Conservation (phyloP, 1,140 invertebrate species). For the Telenomus remus region DNA sequence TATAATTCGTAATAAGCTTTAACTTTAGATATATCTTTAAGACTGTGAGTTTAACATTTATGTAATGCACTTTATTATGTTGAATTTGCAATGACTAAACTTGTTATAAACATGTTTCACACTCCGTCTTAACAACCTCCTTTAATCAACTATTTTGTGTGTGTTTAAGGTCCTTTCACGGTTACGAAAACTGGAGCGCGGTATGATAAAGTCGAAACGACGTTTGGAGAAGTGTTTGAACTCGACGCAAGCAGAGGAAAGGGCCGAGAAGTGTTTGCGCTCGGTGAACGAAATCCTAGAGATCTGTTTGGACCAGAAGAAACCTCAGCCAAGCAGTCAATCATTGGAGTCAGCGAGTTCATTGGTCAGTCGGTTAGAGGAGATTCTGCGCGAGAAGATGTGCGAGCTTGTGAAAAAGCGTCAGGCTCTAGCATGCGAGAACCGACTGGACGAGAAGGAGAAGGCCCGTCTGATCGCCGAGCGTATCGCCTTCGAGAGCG, state of each 20-base stretch:
- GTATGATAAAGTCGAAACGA: constrained; percentile 67
- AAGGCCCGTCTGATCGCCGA: constrained; percentile 83
- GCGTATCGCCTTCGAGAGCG: constrained; percentile 84
- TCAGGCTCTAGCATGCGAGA: constrained; percentile 77
- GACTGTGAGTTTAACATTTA: no score
- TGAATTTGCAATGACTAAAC: no score
- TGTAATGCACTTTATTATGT: no score
- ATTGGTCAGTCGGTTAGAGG: constrained; percentile 79
- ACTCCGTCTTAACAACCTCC: no score
- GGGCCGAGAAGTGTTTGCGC: constrained; percentile 70
- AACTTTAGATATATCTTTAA: no score
- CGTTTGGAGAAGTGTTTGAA: constrained; percentile 68
- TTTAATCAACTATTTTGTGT: background rate
- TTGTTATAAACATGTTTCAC: no score
- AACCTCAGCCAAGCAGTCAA: constrained; percentile 66
- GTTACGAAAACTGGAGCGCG: constrained; percentile 66
- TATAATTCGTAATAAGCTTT: no score
- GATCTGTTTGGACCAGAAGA: constrained; percentile 67
- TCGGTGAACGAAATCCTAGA: constrained; percentile 71
- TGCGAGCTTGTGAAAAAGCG: constrained; percentile 80
- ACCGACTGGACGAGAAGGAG: constrained; percentile 80
- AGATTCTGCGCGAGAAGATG: constrained; percentile 80
- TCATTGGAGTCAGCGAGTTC: constrained; percentile 78
- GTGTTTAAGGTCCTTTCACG: constrained; percentile 63
- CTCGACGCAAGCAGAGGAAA: constrained; percentile 69